Evolutionary conservation across 2,113 vertebrate genomes (phyloP).

Genomic region (Steatornis caripensis): DNA sequence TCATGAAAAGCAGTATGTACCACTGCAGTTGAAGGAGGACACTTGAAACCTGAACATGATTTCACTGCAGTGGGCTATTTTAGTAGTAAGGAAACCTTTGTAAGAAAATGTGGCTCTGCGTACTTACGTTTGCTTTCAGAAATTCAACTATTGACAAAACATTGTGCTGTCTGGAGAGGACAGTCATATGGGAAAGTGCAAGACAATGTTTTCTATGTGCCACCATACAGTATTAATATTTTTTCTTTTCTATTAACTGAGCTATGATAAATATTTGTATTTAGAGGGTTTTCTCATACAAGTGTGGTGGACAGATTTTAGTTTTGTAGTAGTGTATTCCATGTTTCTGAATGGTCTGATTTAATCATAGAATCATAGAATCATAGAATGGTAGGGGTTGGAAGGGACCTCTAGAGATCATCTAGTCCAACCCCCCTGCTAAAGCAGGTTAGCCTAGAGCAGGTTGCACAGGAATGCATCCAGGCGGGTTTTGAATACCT

Average conservation of each 20-base stretch:
- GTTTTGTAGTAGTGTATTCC: background rate
- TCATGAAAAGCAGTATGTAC: background rate
- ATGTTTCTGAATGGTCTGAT: background rate
- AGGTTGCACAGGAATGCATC: no score
- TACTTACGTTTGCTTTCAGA: background rate
- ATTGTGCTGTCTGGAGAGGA: background rate
- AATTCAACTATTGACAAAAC: background rate
- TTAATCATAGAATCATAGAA: no score
- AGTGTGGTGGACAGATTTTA: background rate
- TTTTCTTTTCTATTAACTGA: background rate
- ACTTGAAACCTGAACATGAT: background rate
- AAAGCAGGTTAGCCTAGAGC: no score
- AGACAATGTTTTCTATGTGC: background rate
- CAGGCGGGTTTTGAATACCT: no score
- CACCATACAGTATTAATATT: background rate
- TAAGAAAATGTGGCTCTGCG: background rate
- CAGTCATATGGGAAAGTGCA: background rate
- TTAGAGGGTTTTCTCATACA: background rate
- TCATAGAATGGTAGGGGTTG: no score
- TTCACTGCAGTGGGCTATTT: background rate
- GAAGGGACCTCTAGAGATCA: no score
- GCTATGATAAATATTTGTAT: background rate
- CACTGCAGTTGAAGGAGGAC: background rate
- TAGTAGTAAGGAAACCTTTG: background rate
- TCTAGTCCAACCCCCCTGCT: no score